Conservation (phyloP, 2,888 invertebrate genomes). For the Protodeltote pygarga region DNA sequence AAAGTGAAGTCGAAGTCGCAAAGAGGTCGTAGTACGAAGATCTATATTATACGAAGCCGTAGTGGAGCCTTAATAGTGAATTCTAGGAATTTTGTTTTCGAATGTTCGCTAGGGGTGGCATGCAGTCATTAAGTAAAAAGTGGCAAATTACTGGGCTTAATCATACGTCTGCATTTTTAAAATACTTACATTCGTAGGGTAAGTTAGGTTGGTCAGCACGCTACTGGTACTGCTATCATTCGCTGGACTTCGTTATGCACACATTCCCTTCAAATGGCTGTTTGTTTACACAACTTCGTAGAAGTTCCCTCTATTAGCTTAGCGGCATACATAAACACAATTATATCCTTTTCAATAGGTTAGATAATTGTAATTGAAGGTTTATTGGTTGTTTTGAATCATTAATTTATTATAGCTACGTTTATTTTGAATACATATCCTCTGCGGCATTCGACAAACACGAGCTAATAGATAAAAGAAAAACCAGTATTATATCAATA, state of each 20-base stretch:
- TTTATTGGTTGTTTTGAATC: slow-evolving; percentile 20
- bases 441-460: slow-evolving; percentile 9
- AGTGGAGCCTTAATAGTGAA: slow-evolving; percentile 52
- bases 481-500: slow-evolving; percentile 41
- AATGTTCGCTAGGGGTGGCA: slow-evolving; percentile 39
- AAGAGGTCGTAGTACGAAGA: too few species aligned
- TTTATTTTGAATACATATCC: slow-evolving; percentile 1
- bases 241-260: slow-evolving; percentile 24
- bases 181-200: slow-evolving; percentile 51
- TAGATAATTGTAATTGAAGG: slow-evolving; percentile 27
- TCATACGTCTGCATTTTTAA: slow-evolving; percentile 64
- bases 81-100: slow-evolving; percentile 56
- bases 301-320: slow-evolving; percentile 11
- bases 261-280: slow-evolving; percentile 27
- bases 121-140: slow-evolving; percentile 62
- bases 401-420: slow-evolving; percentile 3
- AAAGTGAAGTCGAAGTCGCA: too few species aligned
- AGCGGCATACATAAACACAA: slow-evolving; percentile 16
- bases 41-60: slow-evolving; percentile 29
- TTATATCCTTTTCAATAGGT: slow-evolving; percentile 5
- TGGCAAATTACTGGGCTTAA: slow-evolving; percentile 63
- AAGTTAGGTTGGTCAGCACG: slow-evolving; percentile 39
- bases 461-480: slow-evolving; percentile 28
- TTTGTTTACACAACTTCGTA: slow-evolving; percentile 24
- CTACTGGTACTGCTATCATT: slow-evolving; percentile 43